Evolutionary conservation across 2,797 vertebrate species (phyloP), one percentile per base, ranked within the genome.

Genomic region (Gymnopithys bicolor): DNA sequence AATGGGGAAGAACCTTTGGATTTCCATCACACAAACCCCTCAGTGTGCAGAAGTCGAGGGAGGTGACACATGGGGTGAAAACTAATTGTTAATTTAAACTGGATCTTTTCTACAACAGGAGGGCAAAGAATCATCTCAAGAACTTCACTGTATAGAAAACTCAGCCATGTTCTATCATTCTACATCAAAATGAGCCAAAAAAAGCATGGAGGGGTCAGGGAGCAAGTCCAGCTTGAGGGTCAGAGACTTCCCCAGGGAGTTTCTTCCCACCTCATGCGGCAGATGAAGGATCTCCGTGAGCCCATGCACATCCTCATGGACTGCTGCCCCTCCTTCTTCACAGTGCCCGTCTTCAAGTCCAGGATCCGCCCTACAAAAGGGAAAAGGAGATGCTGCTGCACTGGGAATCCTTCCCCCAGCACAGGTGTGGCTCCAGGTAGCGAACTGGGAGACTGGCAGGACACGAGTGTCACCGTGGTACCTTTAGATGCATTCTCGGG

Each of bases 281-380:
- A 99, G 95, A 99, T 99, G 96, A 99, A 99, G 0, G 99, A 99
- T 30, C 99, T 98, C 7, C 99, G 97, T 2, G 99, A 99, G 25
- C 99, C 99, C 99, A 99, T 99, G 58, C 98, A 99, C 99, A 99
- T 99, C 96, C 99, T 98, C 97, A 99, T 99, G 60, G 99, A 98
- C 94, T 99, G 99, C 89, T 99, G 99, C 15, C 99, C 98, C 95
- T 99, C 99, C 93, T 99, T 99, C 97, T 99, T 99, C 80, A 99
- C 99, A 0, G 99, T 99, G 25, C 99, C 99, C 0, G 99, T 99
- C 97, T 99, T 99, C 84, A 99, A 91, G 87, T 99, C 99, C 37
- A 99, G 97, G 97, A 99, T 99, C 14, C 99, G 98, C 45, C 99
- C 99, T 99, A 19, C n/a, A 53, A 23, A 13, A n/a, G 59, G 3